Evolutionary conservation across 2,888 invertebrate genomes (phyloP), one percentile per base, ranked within the genome.

Genomic region (Cerceris rybyensis): DNA sequence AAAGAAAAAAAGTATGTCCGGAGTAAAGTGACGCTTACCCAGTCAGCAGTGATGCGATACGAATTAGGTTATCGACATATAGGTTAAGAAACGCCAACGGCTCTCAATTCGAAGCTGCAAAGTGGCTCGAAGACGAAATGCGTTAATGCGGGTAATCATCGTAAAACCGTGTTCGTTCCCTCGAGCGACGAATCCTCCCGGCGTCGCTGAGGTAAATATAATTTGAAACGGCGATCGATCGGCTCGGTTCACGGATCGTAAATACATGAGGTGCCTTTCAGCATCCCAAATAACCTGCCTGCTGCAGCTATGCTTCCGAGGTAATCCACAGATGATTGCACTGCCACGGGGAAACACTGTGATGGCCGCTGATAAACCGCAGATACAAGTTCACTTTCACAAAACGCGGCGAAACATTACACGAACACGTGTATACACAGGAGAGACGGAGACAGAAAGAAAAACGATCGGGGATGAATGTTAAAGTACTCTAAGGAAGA

Each of bases 321-420:
- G 70, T 81, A 84, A 85, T 83, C 85, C 84, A 84, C 85, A 78
- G 78, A 71, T 70, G 81, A 84, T 74, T 70, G 78, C 80, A 83
- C 85, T 70, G 54, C 49, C 64, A 49, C 75, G 46, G 54, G 28
- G 61, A 71, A 67, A 80, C 70, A 70, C 70, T 72, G 54, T 70
- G 70, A 77, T 55, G 54, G 46, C n/a, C 28, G 28, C 13, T 11
- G 46, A 46, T 46, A 8, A 46, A 5, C 8, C 39, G 28, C 7
- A 58, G 17, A 9, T 17, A 28, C 11, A 28, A 8, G 42, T 17
- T 52, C 14, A n/a, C 14, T 52, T 7, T 8, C 46, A 55, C 41
- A 46, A 54, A 54, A 61, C 43, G 16, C 54, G 65, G 11, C 52
- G 28, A 17, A 63, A 43, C 61, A 28, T 13, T 61, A 16, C 8